These are phyloP conservation scores for Sarcophilus harrisii DNA, from an alignment of 2,797 vertebrate species.

Conservation along the genomic window DNA sequence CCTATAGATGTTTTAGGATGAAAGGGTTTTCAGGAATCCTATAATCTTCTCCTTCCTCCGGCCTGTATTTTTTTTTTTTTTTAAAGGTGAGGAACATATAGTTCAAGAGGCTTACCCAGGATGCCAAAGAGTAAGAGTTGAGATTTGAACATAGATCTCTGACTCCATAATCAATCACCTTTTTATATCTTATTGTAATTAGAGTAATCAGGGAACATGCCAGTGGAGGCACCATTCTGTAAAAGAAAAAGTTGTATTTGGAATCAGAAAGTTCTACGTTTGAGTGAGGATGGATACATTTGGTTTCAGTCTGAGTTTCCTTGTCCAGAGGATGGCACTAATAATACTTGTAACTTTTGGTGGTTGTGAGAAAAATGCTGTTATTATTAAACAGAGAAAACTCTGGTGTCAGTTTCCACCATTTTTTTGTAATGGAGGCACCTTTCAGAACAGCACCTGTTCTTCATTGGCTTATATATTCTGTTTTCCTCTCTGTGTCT, in stretches of 20 bases:
- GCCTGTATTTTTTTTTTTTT: neutral
- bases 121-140: neutral
- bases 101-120: neutral
- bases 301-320: neutral
- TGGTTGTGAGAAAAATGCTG: neutral
- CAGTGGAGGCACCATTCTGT: neutral
- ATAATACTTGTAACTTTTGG: neutral
- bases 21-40: neutral
- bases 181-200: neutral
- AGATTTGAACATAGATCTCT: neutral
- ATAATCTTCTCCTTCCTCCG: neutral
- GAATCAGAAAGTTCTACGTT: neutral
- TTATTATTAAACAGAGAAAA: slow-evolving; percentile 6
- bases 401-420: slow-evolving; percentile 20
- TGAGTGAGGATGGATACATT: neutral
- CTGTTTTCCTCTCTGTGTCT: neutral
- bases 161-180: neutral
- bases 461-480: neutral
- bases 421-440: neutral
- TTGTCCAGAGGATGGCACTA: neutral
- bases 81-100: neutral
- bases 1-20: neutral
- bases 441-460: neutral
- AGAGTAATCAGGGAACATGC: neutral
- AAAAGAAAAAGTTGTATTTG: neutral